Evolutionary conservation across 30 jellyfish, hydroid and myxozoan species (phyloP), one percentile per base, ranked within the genome.

Genomic region (Turritopsis rubra): DNA sequence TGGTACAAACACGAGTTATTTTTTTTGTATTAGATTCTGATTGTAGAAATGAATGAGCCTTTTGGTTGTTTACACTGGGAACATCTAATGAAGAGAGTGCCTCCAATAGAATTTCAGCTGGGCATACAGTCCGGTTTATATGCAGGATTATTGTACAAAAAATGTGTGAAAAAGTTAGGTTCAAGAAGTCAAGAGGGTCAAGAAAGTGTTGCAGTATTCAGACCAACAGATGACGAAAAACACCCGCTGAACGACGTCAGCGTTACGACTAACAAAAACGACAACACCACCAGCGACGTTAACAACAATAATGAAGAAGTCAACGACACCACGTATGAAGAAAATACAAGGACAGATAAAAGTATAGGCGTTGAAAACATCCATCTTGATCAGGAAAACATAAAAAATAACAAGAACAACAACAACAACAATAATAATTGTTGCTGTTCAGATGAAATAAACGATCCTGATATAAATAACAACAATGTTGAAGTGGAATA

Each of bases 181-280:
- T n/a, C n/a, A n/a, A n/a, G n/a, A n/a, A n/a, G n/a, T n/a, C n/a
- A n/a, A n/a, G 87, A 80, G 53, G 87, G 53, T 28, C 87, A 80
- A 53, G 87, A 80, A 80, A 80, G 87, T 80, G 87, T 80, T 0
- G 87, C 53, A 0, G 87, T 80, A 41, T 80, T 80, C 41, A 80
- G 87, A 80, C 87, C 87, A 21, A 80, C 87, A n/a, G n/a, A n/a
- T 28, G 87, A 80, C 66, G 87, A 80, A 65, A 80, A 80, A 80
- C 70, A 30, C 8, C 54, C 87, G 1, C 24, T 53, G n/a, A 80
- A 54, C 29, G 53, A 68, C 8, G 4, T 27, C 77, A 68, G 31
- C 17, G 77, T 68, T 7, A 68, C 16, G 5, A 41, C 5, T 13
- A 41, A 41, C 60, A 41, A 41, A 5, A 41, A 41, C 60, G 13